Percentiles rank a stretch among this genome's conserved stretches.
Conservation (phyloP, 2,888 invertebrate genomes). For the Pasiphila rectangulata region DNA sequence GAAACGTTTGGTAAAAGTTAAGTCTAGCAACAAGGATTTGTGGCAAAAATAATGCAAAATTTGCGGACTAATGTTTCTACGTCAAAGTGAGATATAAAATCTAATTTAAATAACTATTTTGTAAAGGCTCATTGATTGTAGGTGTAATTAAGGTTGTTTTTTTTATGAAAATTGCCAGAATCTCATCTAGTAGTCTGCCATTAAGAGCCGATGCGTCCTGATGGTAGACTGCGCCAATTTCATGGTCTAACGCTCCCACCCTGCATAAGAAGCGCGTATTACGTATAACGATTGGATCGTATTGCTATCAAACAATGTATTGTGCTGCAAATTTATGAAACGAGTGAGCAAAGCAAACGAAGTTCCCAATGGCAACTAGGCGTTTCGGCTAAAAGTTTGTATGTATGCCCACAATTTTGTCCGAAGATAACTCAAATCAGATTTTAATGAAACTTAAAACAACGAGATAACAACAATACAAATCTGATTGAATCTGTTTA, state of each 20-base stretch:
- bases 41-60: too few relatives aligned
- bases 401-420: too few relatives aligned
- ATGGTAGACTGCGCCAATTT: slow-evolving; percentile 71
- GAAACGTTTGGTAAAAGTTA: neutral
- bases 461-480: too few relatives aligned
- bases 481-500: too few relatives aligned
- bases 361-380: too few relatives aligned
- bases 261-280: slow-evolving; percentile 55
- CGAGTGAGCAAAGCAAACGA: too few relatives aligned
- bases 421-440: too few relatives aligned
- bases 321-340: too few relatives aligned
- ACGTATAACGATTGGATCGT: slow-evolving; percentile 42
- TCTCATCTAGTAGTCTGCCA: slow-evolving; percentile 53
- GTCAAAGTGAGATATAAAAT: neutral
- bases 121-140: slow-evolving; percentile 2
- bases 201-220: slow-evolving; percentile 65
- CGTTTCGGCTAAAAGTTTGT: too few relatives aligned
- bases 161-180: slow-evolving; percentile 57
- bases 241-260: slow-evolving; percentile 73
- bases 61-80: neutral
- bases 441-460: too few relatives aligned
- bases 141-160: slow-evolving; percentile 36
- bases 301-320: slow-evolving; percentile 31
- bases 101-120: slow-evolving; percentile 5
- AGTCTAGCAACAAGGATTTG: neutral